Conservation (phyloP, 1,140 invertebrate genomes). For the Vollenhovia emeryi region DNA sequence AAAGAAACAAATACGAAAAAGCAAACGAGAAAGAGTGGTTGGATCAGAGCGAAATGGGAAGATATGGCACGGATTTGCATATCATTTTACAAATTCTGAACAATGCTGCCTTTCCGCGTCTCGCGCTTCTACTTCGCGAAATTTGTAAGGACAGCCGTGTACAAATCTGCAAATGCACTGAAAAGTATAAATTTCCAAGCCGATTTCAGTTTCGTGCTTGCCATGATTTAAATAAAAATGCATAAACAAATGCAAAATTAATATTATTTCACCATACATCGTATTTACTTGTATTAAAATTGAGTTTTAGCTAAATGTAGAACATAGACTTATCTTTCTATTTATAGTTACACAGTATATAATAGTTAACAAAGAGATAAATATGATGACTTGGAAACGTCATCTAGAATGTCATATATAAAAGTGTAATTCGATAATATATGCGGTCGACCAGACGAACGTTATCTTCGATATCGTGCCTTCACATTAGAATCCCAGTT, state of each 20-base stretch:
- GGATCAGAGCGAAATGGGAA: slow-evolving; percentile 57
- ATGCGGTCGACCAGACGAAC: background rate
- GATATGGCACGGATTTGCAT: slow-evolving; percentile 72
- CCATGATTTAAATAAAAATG: slow-evolving; percentile 10
- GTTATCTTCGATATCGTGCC: background rate
- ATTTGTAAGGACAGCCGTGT: slow-evolving; percentile 42
- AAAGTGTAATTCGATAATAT: background rate
- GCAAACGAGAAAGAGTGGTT: background rate
- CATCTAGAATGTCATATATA: background rate
- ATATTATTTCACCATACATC: background rate
- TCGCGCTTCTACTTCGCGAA: background rate
- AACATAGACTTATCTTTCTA: background rate
- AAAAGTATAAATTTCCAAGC: background rate
- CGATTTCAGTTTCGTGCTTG: background rate
- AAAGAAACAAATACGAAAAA: slow-evolving; percentile 39
- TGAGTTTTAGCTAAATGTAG: background rate
- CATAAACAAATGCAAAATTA: background rate
- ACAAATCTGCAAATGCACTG: background rate
- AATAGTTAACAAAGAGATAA: background rate
- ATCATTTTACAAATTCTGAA: slow-evolving; percentile 74
- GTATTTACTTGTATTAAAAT: background rate
- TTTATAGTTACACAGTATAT: background rate
- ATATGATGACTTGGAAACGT: background rate
- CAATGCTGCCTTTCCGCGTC: slow-evolving; percentile 42
- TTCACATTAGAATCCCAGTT: background rate